phyloP scores from a whole-genome alignment of 2,888 invertebrate genomes.

The Caenorhabditis panamensis region DNA sequence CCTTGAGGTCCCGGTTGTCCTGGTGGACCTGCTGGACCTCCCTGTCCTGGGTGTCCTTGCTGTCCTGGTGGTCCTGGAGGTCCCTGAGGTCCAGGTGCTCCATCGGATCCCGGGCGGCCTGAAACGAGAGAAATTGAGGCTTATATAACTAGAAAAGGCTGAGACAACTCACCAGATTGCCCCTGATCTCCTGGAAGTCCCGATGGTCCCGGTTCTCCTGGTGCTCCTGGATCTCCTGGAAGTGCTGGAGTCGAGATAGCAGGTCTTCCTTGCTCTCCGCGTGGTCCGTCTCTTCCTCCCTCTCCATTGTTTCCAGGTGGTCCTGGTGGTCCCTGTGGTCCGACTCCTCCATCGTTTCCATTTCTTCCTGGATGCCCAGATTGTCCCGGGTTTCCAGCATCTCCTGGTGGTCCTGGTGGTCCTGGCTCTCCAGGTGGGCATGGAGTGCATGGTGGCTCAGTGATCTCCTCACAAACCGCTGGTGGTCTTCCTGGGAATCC shows the following conservation, averaged over 20 bases:
- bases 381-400: slow-evolving; percentile 71
- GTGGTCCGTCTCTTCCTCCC: slow-evolving; percentile 77
- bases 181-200: slow-evolving; percentile 79
- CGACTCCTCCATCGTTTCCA: slow-evolving; percentile 80
- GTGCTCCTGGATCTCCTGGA: slow-evolving; percentile 81
- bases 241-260: slow-evolving; percentile 80
- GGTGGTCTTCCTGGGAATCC: slow-evolving; percentile 81
- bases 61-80: slow-evolving; percentile 74
- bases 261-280: slow-evolving; percentile 80
- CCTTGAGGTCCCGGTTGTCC: slow-evolving; percentile 77
- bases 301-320: slow-evolving; percentile 78
- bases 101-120: slow-evolving; percentile 73
- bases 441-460: slow-evolving; percentile 80
- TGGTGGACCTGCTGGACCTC: slow-evolving; percentile 72
- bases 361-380: slow-evolving; percentile 77
- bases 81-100: slow-evolving; percentile 75
- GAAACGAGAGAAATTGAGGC: slow-evolving; percentile 9
- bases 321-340: slow-evolving; percentile 79
- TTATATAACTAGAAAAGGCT: no score
- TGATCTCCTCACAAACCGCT: slow-evolving; percentile 80
- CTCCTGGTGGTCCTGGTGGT: slow-evolving; percentile 75
- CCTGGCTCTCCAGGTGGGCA: slow-evolving; percentile 81
- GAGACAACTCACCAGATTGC: slow-evolving; percentile 63
- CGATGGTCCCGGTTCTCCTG: slow-evolving; percentile 79
- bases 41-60: slow-evolving; percentile 73